Base-by-base conservation (phyloP, 2,888 invertebrate species). In the Nymphalis c-album region DNA sequence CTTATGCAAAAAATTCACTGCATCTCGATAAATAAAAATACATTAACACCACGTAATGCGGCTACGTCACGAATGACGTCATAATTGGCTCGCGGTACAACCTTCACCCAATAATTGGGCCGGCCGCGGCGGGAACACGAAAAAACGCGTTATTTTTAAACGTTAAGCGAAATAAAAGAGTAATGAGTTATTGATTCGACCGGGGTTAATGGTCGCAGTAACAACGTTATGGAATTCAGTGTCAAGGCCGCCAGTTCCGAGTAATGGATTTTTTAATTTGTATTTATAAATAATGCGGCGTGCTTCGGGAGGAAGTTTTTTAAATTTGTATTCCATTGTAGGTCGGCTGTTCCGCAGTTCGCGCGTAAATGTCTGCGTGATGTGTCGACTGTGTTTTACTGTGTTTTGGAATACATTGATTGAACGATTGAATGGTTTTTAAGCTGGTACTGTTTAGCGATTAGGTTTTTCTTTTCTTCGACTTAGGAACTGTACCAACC, bases 161-260 rank as follows among this genome's bases (percentile, higher is more conserved):
- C 78, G 78, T 78, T 78, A 78, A 80, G 80, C 81, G 82, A 82
- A 83, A 83, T 83, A 84, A 84, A 84, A 83, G 83, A 82, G 83
- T 83, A 84, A 84, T 84, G 83, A 83, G 83, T 82, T 84, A 84
- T 84, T 81, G 83, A 84, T 83, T 82, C 80, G 76, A 71, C 68
- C 74, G 75, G 79, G 77, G 80, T 80, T 81, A 81, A 80, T 79
- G 80, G 75, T 73, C 73, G 75, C 71, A 75, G 78, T 80, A 77
- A 81, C 80, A 79, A 78, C 78, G 73, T 76, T 75, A 76, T 77
- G 77, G 75, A 72, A 71, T 72, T 68, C 77, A 77, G 73, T 77
- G 82, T 81, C 81, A 81, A 79, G 80, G 81, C 68, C 79, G 74
- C 68, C 79, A 73, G 69, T 64, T 63, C 71, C 68, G 75, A 72